Evolutionary conservation across 2,797 vertebrate species (phyloP).

Genomic region (Allobates femoralis): DNA sequence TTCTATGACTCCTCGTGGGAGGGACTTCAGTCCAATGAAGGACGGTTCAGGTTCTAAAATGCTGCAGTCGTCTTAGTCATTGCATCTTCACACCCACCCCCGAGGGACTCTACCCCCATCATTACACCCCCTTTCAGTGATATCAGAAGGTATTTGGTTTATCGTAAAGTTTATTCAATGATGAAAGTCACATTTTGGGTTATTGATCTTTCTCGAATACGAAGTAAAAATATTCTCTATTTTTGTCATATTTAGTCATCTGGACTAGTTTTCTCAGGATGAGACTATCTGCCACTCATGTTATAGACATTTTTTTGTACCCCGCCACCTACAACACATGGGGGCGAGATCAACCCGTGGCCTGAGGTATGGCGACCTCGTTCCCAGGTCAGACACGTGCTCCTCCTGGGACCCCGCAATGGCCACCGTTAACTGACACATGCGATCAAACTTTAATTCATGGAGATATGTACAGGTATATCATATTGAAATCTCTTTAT

Average conservation of each 20-base stretch:
- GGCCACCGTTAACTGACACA: neutral
- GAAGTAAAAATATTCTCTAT: neutral
- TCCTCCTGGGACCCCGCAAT: neutral
- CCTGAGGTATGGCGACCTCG: neutral
- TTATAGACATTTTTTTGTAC: neutral
- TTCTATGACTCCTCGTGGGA: neutral
- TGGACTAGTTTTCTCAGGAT: conserved; percentile 27
- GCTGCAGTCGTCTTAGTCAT: conserved; percentile 15
- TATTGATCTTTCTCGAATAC: neutral
- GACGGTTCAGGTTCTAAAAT: conserved; percentile 23
- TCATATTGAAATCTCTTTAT: neutral
- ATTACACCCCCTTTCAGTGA: neutral
- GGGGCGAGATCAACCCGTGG: neutral
- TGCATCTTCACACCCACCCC: neutral
- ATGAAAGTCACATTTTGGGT: neutral
- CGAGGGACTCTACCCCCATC: neutral
- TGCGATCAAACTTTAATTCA: neutral
- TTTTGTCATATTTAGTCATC: conserved; percentile 6
- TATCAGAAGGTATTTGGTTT: neutral
- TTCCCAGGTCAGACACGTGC: neutral
- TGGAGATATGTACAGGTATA: neutral
- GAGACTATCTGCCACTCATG: conserved; percentile 6
- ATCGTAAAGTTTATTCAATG: neutral
- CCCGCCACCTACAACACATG: neutral
- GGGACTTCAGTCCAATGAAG: neutral